Evolutionary conservation across 1,140 invertebrate species (phyloP).

Genomic region (Drosophila seguyi): DNA sequence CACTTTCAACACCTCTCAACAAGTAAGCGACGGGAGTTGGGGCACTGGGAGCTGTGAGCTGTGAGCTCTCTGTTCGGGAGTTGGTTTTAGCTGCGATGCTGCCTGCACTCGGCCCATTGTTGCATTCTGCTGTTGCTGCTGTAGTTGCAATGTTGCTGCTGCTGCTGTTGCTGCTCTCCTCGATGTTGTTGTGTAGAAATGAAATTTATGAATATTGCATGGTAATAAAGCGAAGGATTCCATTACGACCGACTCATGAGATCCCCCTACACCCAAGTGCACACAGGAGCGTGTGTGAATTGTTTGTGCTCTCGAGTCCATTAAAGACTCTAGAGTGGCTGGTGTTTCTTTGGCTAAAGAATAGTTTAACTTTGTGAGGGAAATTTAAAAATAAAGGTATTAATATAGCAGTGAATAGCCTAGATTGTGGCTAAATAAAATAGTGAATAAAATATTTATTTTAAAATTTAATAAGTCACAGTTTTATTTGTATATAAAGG

Average conservation of each 20-base stretch:
- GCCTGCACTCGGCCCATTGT: constrained; percentile 67
- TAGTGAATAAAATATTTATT: no score
- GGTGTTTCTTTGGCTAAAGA: neutral
- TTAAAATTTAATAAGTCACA: no score
- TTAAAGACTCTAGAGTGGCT: constrained; percentile 8
- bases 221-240: constrained; percentile 80
- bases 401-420: neutral
- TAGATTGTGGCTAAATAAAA: neutral
- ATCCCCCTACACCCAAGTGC: constrained; percentile 29
- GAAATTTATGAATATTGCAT: constrained; percentile 83
- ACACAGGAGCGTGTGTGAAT: constrained; percentile 28
- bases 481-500: no score
- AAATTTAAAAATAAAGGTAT: neutral
- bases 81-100: constrained; percentile 31
- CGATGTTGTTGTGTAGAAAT: constrained; percentile 72
- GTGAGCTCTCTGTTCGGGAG: constrained; percentile 30
- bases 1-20: constrained; percentile 85
- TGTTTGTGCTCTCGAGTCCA: constrained; percentile 26
- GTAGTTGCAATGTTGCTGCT: constrained; percentile 38
- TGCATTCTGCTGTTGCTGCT: constrained; percentile 50
- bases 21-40: constrained; percentile 70
- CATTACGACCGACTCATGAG: constrained; percentile 67
- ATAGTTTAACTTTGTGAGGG: no score
- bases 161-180: constrained; percentile 58
- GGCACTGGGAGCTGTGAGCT: constrained; percentile 12